Percentiles rank a stretch among this genome's conserved stretches.
phyloP scores from a whole-genome alignment of 2,888 invertebrate genomes.

The Lissonota sp. region DNA sequence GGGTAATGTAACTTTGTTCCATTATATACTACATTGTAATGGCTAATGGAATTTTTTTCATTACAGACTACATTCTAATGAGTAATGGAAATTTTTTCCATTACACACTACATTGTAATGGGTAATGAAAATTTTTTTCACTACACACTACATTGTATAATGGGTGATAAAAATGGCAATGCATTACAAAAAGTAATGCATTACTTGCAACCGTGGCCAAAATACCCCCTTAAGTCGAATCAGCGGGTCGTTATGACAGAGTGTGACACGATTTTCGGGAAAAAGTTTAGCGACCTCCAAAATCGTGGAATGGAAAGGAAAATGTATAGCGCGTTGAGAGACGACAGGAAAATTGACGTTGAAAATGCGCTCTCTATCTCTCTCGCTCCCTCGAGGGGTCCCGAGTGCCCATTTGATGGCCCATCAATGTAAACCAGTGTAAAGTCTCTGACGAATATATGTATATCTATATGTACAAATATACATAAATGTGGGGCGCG shows the following conservation, averaged over 20 bases:
- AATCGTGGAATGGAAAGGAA: constrained; percentile 33
- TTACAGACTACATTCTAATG: too few species aligned
- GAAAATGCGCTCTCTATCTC: constrained; percentile 70
- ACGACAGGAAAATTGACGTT: constrained; percentile 66
- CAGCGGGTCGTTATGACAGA: constrained; percentile 34
- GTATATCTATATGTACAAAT: neutral
- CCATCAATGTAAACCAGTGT: constrained; percentile 80
- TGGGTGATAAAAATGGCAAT: too few species aligned
- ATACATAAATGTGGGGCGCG: constrained; percentile 27
- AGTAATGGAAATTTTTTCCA: too few species aligned
- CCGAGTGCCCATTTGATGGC: constrained; percentile 77
- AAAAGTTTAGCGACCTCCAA: constrained; percentile 17
- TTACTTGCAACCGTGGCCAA: too few species aligned
- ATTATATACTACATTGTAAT: too few species aligned
- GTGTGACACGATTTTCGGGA: constrained; percentile 27
- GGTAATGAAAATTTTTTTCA: too few species aligned
- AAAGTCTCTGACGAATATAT: constrained; percentile 70
- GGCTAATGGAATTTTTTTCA: too few species aligned
- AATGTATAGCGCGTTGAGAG: constrained; percentile 9
- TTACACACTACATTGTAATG: too few species aligned
- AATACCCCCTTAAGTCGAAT: neutral
- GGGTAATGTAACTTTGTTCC: too few species aligned
- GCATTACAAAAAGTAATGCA: too few species aligned
- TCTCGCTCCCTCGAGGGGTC: constrained; percentile 67
- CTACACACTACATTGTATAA: too few species aligned